Conservation (phyloP, 2,113 vertebrate genomes). For the Trinectes maculatus region DNA sequence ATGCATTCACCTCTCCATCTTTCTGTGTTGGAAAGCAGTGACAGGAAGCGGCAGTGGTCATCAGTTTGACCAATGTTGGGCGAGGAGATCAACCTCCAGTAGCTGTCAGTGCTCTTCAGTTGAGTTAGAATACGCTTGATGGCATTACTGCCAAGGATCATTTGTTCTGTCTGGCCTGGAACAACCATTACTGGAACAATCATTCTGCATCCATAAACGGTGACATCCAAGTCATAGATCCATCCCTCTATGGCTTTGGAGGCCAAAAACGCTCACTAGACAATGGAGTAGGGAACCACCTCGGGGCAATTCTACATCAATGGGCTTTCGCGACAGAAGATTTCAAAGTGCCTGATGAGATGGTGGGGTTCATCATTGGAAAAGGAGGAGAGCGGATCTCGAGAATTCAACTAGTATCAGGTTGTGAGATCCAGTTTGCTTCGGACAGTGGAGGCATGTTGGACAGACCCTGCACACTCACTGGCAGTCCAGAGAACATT, state of each 20-base stretch:
- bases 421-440: constrained; percentile 99
- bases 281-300: constrained; percentile 97
- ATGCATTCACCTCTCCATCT: no score
- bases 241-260: constrained; percentile 92
- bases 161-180: no score
- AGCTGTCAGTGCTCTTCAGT: no score
- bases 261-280: constrained; percentile 93
- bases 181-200: no score
- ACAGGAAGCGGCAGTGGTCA: no score
- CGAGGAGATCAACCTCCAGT: no score
- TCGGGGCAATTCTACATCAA: constrained; percentile 98
- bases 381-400: constrained; percentile 99
- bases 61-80: no score
- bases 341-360: constrained; percentile 99
- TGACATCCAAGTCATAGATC: constrained; percentile 93
- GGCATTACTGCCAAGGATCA: no score
- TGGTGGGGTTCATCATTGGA: constrained; percentile 99
- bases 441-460: constrained; percentile 97
- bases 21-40: no score
- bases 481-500: constrained; percentile 95
- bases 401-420: constrained; percentile 97
- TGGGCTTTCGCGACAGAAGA: constrained; percentile 98
- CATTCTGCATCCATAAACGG: no score
- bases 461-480: constrained; percentile 95
- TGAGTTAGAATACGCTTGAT: no score